Base-by-base conservation (phyloP, 2,113 vertebrate genomes). In the Siphamia tubifer region DNA sequence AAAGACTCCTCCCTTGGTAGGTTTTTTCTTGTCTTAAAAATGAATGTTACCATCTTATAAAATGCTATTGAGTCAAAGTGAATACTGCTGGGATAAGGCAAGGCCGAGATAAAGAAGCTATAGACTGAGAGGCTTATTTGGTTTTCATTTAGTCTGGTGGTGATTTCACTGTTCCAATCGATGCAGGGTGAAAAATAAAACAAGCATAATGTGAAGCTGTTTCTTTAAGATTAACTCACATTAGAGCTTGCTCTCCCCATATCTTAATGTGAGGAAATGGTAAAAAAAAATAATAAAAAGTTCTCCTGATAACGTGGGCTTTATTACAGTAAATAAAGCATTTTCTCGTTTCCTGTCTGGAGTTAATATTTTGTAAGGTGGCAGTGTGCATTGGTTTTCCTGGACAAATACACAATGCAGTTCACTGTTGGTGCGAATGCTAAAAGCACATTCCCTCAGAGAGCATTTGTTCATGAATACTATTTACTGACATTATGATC, bases 401-500 rank as follows among this genome's bases (percentile, higher is more conserved):
- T 4, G 1, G 58, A 34, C 48, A 58, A 67, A 63, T 31, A 44
- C 58, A 53, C 42, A 44, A 17, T 3, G 34, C n/a, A 3, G 53
- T 71, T 65, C 30, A 45, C 62, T 17, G 45, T 42, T 34, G 52
- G 66, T 54, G 31, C 31, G 54, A 77, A 66, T 73, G 32, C 55
- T 57, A 43, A 66, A 74, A 74, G 53, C 48, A 52, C 43, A 56
- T 51, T 70, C 19, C 65, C 57, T 62, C 10, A 11, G 44, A 54
- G 57, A 78, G 40, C 69, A 56, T 76, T 72, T 77, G 57, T 73
- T 86, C 65, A 84, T 83, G 71, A 84, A 87, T 74, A 82, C 63
- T 78, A 83, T 90, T 86, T 88, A 69, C 79, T 82, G 74, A 86
- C 81, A 86, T 88, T 72, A 77, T 48, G 74, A 82, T 87, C 81